Evolutionary conservation across 2,797 vertebrate genomes (phyloP).

Genomic region (Lithobates pipiens): DNA sequence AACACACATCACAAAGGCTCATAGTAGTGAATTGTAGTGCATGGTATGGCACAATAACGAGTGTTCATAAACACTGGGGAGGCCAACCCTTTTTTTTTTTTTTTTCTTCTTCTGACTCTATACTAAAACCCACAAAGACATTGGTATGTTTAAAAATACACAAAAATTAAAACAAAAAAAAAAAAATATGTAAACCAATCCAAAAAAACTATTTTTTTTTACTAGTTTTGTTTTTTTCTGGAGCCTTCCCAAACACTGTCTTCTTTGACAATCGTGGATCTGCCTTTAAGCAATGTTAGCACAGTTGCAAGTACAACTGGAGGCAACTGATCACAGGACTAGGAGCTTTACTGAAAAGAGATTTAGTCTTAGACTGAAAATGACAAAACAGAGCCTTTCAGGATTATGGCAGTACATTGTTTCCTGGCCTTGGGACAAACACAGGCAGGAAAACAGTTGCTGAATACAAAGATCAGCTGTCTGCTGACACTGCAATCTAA

Average conservation of each 20-base stretch:
- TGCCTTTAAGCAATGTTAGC: not conserved
- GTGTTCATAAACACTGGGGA: no score
- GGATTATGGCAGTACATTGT: conserved; percentile 26
- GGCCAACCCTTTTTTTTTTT: no score
- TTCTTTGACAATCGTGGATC: not conserved
- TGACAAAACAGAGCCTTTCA: conserved; percentile 22
- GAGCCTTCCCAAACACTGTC: not conserved
- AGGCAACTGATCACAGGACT: not conserved
- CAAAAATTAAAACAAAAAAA: not conserved
- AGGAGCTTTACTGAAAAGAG: not conserved
- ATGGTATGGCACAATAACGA: no score
- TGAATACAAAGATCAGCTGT: conserved; percentile 11
- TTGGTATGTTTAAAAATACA: not conserved
- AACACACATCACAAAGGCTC: no score
- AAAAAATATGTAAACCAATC: not conserved
- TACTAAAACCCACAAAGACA: no score
- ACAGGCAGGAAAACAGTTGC: conserved; percentile 5
- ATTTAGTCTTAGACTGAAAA: conserved; percentile 2
- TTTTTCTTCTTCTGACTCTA: no score
- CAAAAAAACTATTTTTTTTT: not conserved
- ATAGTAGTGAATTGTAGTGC: no score
- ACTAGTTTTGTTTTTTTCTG: not conserved
- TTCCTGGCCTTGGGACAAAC: conserved; percentile 14
- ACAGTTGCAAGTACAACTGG: conserved; percentile 4
- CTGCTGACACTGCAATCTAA: conserved; percentile 27